Conservation (phyloP, 2,888 invertebrate genomes). For the Labia minor region DNA sequence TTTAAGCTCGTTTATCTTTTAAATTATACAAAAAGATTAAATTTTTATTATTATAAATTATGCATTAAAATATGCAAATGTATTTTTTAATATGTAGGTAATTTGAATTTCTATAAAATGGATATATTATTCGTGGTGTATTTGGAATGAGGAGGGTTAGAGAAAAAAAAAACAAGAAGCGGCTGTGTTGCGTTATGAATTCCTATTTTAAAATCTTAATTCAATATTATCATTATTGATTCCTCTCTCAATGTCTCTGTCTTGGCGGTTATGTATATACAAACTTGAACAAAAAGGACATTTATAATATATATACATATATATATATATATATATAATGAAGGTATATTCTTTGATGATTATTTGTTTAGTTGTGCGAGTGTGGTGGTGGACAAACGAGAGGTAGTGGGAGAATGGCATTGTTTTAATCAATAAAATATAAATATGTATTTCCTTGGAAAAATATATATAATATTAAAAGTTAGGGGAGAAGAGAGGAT, state of each 20-base stretch:
- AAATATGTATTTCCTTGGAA: constrained; percentile 7
- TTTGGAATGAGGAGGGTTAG: not conserved
- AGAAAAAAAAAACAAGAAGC: too few species aligned
- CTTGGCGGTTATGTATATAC: too few species aligned
- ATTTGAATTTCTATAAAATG: constrained; percentile 13
- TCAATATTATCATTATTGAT: constrained; percentile 1
- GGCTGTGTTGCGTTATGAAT: not conserved
- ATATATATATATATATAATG: not conserved
- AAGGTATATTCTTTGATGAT: not conserved
- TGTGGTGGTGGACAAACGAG: too few species aligned
- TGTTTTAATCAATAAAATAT: not conserved
- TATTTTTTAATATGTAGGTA: constrained; percentile 13
- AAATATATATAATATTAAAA: not conserved
- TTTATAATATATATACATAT: not conserved
- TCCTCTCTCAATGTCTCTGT: not conserved
- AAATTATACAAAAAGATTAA: constrained; percentile 13
- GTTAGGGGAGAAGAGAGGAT: too few species aligned
- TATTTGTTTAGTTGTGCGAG: constrained; percentile 13
- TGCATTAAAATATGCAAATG: constrained; percentile 13
- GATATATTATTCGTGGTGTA: not conserved
- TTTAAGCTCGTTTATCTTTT: not conserved
- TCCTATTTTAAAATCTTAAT: not conserved
- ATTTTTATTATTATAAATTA: constrained; percentile 13
- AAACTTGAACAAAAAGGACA: not conserved
- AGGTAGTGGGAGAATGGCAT: not conserved